A percentile compares a stretch with the other conserved stretches of the same genome.
Conservation (phyloP, 2,797 vertebrate genomes). For the Macropus fuliginosus region DNA sequence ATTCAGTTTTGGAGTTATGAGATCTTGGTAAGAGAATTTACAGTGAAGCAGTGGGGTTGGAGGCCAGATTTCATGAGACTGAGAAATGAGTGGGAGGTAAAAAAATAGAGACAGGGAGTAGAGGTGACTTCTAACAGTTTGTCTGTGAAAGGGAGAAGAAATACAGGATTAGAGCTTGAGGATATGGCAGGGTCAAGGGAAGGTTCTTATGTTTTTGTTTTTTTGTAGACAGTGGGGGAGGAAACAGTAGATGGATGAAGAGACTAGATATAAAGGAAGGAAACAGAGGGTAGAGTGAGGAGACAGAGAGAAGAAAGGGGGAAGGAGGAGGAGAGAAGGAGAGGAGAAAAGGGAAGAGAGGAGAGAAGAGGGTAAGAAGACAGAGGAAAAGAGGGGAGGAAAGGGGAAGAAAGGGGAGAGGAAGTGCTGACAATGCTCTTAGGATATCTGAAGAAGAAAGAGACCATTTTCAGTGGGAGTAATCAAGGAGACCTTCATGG, state of each 20-base stretch:
- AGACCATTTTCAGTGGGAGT: background rate
- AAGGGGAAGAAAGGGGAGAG: background rate
- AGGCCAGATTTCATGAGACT: background rate
- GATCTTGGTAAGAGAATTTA: background rate
- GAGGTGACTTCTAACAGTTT: background rate
- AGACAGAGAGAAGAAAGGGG: background rate
- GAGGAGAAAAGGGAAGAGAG: accelerated
- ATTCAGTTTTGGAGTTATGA: background rate
- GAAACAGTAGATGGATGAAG: background rate
- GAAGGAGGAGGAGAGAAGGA: background rate
- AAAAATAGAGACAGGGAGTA: background rate
- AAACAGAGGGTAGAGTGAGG: slow-evolving; percentile 24
- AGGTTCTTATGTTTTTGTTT: background rate
- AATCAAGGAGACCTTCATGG: background rate
- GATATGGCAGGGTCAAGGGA: background rate
- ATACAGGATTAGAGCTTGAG: background rate
- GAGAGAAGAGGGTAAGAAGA: accelerated
- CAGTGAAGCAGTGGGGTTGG: background rate
- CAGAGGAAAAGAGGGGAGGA: slow-evolving; percentile 15
- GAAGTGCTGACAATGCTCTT: background rate
- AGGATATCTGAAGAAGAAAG: background rate
- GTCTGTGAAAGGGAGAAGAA: background rate
- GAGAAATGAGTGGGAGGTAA: background rate
- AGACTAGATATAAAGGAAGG: background rate
- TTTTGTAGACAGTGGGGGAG: background rate